Conservation (phyloP, 2,797 vertebrate species). For the Chiloscyllium punctatum region DNA sequence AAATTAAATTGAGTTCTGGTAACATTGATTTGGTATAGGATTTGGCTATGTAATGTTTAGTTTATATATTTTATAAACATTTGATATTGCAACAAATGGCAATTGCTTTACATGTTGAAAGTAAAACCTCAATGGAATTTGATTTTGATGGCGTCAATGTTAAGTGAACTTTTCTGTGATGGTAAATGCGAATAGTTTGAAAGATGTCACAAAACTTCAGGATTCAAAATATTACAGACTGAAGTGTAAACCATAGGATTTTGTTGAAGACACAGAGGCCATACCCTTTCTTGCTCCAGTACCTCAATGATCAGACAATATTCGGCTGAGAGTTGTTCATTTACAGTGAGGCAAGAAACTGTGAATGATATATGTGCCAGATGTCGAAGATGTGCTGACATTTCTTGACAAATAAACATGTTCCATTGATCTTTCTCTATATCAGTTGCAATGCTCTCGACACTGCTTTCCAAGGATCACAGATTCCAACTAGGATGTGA, state of each 20-base stretch:
- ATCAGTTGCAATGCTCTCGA: not conserved
- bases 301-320: not conserved
- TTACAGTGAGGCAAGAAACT: not conserved
- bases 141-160: not conserved
- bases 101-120: not conserved
- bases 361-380: slow-evolving; percentile 9
- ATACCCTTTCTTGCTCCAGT: no score
- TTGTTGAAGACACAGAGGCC: not conserved
- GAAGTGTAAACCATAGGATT: not conserved
- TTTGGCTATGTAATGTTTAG: not conserved
- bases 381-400: not conserved
- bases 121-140: not conserved
- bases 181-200: not conserved
- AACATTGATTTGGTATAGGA: not conserved
- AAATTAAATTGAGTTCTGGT: not conserved
- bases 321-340: not conserved
- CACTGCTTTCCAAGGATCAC: slow-evolving; percentile 7
- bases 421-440: slow-evolving; percentile 9
- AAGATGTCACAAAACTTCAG: not conserved
- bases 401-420: not conserved
- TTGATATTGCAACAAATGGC: not conserved
- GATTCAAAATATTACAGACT: not conserved
- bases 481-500: slow-evolving; percentile 31
- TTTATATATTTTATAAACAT: not conserved
- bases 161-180: not conserved